phyloP scores from a whole-genome alignment of 2,888 invertebrate genomes.

The Xestia c-nigrum region DNA sequence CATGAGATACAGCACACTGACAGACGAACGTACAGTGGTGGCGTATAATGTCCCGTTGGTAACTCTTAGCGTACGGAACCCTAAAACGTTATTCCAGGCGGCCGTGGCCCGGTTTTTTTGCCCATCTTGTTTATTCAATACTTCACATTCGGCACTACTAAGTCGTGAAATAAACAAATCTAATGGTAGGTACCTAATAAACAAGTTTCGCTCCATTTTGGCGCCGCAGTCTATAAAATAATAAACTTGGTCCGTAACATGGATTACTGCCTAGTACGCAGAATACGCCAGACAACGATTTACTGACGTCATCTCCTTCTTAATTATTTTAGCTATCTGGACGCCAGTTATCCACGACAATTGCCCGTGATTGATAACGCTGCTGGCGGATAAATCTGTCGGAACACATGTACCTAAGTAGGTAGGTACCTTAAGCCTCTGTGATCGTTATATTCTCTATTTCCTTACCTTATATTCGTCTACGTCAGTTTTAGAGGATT shows the following conservation, averaged over 20 bases:
- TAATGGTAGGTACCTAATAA: constrained; percentile 32
- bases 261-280: constrained; percentile 4
- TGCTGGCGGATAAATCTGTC: constrained; percentile 25
- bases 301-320: constrained; percentile 23
- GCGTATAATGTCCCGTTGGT: no score
- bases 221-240: constrained; percentile 38
- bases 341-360: constrained; percentile 36
- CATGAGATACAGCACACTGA: no score
- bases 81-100: background rate
- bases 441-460: constrained; percentile 18
- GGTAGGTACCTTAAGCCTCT: background rate
- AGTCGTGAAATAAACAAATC: constrained; percentile 14
- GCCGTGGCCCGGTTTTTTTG: background rate
- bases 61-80: no score
- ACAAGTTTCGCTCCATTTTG: constrained; percentile 25
- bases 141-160: background rate
- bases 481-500: constrained; percentile 13
- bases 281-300: constrained; percentile 4
- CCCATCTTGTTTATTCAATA: constrained; percentile 16
- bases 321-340: constrained; percentile 44
- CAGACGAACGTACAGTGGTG: no score
- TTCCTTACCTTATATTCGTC: constrained; percentile 17
- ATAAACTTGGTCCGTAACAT: constrained; percentile 15
- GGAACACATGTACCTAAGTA: constrained; percentile 10
- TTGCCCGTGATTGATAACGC: constrained; percentile 49